Evolutionary conservation across 2,888 invertebrate species (phyloP), one percentile per base, ranked within the genome.

Genomic region (Polyommatus iphigenia): DNA sequence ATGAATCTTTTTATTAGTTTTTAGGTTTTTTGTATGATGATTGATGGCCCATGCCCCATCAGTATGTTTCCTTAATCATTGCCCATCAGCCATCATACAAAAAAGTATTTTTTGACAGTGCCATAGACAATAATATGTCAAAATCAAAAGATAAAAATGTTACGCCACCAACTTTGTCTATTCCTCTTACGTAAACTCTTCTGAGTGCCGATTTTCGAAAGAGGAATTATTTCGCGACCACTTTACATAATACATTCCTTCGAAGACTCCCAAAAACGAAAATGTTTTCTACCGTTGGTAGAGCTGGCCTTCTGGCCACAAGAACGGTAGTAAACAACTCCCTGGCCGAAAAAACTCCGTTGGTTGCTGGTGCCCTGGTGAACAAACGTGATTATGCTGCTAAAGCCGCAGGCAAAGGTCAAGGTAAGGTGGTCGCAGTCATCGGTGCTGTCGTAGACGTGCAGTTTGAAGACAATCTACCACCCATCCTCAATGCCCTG

Each of bases 381-480:
- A 92, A 88, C 85, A 92, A 91, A 85, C 89, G 92, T 83, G 90
- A 92, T 82, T 92, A 92, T 88, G 94, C 95, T 71, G 90, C 89
- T 50, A 89, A 90, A 80, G 85, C 83, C 15, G 88, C 92, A 36
- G 85, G 82, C 59, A 83, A 82, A 81, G 89, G 81, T 10, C 89
- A 95, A 85, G 97, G 97, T 84, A 96, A 94, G 89, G 95, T 99
- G 82, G 98, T 98, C 67, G 98, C 99, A 78, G 99, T 99, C 79
- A 99, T 99, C 90, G 99, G 99, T 96, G 99, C 99, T 89, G 99
- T 99, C 62, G 99, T 99, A 78, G 99, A 99, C 90, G 99, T 99
- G 13, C 98, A 99, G 90, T 99, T 99, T 88, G 98, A 99, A 80
- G 98, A 98, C 83, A 95, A 96, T 78, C 95, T 99, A 78, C 99